Evolutionary conservation across 1,140 invertebrate genomes (phyloP).

Genomic region (Drosophila oshimai): DNA sequence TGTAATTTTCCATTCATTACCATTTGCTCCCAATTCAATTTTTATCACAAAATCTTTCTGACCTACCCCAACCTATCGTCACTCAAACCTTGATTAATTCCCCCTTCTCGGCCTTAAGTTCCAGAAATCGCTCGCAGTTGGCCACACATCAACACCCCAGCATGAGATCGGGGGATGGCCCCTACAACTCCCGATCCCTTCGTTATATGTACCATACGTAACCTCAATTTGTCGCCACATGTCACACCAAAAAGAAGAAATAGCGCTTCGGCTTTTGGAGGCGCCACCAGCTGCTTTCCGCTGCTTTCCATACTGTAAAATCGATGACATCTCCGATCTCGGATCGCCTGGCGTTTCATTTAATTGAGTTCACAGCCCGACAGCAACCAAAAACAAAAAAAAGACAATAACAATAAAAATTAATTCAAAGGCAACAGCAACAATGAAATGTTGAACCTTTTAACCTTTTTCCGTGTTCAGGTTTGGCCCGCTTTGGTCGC

Average conservation of each 20-base stretch:
- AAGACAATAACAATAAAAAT: slow-evolving; percentile 79
- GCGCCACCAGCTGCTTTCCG: slow-evolving; percentile 59
- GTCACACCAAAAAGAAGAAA: slow-evolving; percentile 55
- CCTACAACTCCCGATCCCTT: background rate
- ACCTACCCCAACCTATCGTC: slow-evolving; percentile 10
- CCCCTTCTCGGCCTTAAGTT: background rate
- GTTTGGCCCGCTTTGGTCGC: slow-evolving; percentile 49
- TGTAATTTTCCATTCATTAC: background rate
- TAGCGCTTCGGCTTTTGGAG: slow-evolving; percentile 40
- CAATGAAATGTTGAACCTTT: slow-evolving; percentile 74
- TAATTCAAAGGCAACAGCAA: slow-evolving; percentile 69
- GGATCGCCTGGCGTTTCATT: slow-evolving; percentile 71
- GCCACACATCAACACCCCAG: slow-evolving; percentile 35
- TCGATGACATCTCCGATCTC: slow-evolving; percentile 67
- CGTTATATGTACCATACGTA: slow-evolving; percentile 31
- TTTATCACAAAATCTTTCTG: background rate
- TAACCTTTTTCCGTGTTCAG: slow-evolving; percentile 70
- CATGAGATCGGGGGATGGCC: slow-evolving; percentile 7
- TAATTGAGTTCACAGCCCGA: slow-evolving; percentile 77
- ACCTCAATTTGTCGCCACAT: slow-evolving; percentile 75
- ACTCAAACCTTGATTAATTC: slow-evolving; percentile 19
- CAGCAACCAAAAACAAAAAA: slow-evolving; percentile 9
- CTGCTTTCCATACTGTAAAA: slow-evolving; percentile 41
- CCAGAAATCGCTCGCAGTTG: background rate
- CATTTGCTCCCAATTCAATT: background rate